Base-by-base conservation (phyloP, 2,113 vertebrate genomes). In the Polypterus bichir region DNA sequence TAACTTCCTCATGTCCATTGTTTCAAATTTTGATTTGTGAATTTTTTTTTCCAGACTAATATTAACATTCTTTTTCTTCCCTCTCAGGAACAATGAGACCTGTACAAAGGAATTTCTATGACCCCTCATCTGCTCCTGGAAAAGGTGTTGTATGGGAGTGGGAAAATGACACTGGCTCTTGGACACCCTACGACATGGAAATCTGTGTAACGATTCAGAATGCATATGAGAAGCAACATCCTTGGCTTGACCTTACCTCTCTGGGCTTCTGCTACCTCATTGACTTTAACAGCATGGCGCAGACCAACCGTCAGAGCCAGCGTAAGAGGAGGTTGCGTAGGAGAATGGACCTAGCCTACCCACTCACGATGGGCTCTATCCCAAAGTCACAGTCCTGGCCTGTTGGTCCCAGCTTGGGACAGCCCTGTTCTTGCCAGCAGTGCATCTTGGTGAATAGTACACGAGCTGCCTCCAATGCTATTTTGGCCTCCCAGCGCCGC, bases 71-170 rank as follows among this genome's bases (percentile, higher is more conserved):
- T 45, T 9, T 53, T 44, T 49, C 47, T 62, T 67, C 64, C 8
- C 47, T 62, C 62, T 0, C 67, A 97, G 95, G 95, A 49, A 98
- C 94, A 60, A 94, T 95, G 92, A 88, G 94, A 9, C 93, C 92
- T 0, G 92, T 93, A 8, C 85, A 94, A 68, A 89, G 95, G 59
- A 97, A 92, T 75, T 97, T 98, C 81, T 98, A 92, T 0, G 95
- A 98, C 67, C 95, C 95, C 0, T 97, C 94, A 6, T 97, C 95
- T 0, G 92, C 95, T 0, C 95, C 95, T 0, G 95, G 95, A 6
- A 97, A 97, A 77, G 95, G 94, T 10, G 89, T 97, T 54, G 93
- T 97, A 62, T 98, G 95, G 95, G 95, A 98, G 62, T 98, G 95
- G 95, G 95, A 98, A 78, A 95, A 82, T 3, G 93, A 97, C 76